A percentile compares a stretch with the other conserved stretches of the same genome.
Conservation (phyloP, 1,140 invertebrate species). For the Eumaeus atala region DNA sequence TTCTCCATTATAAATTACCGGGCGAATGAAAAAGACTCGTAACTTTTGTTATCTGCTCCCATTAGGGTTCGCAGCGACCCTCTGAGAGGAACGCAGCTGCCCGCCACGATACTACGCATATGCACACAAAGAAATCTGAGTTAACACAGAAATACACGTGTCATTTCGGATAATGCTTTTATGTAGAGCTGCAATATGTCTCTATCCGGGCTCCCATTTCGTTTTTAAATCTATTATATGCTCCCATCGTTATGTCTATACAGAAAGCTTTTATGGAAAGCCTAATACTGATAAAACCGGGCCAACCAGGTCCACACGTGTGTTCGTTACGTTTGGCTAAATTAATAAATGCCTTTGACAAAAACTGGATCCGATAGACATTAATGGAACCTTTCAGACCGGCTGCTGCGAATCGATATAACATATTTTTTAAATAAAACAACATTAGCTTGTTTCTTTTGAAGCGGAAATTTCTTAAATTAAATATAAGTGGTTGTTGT, state of each 20-base stretch:
- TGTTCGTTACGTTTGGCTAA: background rate
- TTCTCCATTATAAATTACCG: too few species aligned
- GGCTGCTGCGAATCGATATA: background rate
- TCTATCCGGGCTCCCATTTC: too few species aligned
- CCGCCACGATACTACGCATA: background rate
- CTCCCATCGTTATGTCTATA: background rate
- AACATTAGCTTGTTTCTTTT: too few species aligned
- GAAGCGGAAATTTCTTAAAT: too few species aligned
- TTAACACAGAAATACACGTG: background rate
- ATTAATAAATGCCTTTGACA: background rate
- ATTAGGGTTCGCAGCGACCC: background rate
- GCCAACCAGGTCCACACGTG: too few species aligned
- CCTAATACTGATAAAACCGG: background rate
- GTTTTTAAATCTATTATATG: background rate
- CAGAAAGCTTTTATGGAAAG: background rate
- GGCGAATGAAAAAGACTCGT: background rate
- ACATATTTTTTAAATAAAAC: too few species aligned
- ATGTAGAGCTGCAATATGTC: background rate
- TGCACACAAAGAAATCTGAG: background rate
- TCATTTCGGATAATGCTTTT: slow-evolving; percentile 8
- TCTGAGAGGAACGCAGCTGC: background rate
- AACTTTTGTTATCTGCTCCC: slow-evolving; percentile 3
- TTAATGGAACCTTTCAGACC: slow-evolving; percentile 7
- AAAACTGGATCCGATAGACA: background rate
- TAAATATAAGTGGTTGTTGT: too few species aligned